Evolutionary conservation across 1,140 invertebrate genomes (phyloP), one percentile per base, ranked within the genome.

Genomic region (Trichomalopsis sarcophagae): DNA sequence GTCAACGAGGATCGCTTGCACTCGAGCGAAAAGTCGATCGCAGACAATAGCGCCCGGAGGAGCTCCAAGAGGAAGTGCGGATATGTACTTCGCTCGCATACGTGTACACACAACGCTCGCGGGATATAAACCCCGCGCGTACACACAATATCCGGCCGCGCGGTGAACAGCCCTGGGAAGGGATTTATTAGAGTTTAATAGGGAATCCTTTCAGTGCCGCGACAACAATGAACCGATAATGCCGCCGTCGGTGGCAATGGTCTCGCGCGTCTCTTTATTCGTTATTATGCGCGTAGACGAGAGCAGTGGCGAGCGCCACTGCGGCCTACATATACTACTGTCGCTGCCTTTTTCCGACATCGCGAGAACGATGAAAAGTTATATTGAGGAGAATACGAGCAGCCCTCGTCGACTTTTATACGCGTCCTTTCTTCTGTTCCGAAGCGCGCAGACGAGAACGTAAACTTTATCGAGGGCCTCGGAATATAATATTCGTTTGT

Each of bases 161-260:
- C 36, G 30, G 17, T 75, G 9, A 62, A n/a, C 11, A n/a, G 40
- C 44, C 17, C 11, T 44, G 21, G 9, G 13, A 62, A 66, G 36
- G 40, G 74, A 83, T 83, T 69, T 77, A 83, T 77, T 77, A 68
- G n/a, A 77, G 62, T 77, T 77, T 77, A 77, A 77, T 77, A 44
- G 73, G 55, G 33, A 77, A 68, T 76, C 74, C 36, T 47, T 83
- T 76, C 74, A 77, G 5, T 21, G n/a, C 27, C 17, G 27, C 77
- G 30, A 50, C 69, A 81, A 81, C 44, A 27, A 50, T 21, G 36
- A 73, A 73, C 44, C 13, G n/a, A 33, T 30, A 30, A 55, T 55
- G 40, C 5, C 13, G 17, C 50, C 55, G 4, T 1, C 50, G 50
- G 13, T 55, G 17, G 55, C 55, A 9, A 44, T 44, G 40, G 40